phyloP scores from a whole-genome alignment of 2,888 invertebrate species.

The Zygogramma bicolorata region DNA sequence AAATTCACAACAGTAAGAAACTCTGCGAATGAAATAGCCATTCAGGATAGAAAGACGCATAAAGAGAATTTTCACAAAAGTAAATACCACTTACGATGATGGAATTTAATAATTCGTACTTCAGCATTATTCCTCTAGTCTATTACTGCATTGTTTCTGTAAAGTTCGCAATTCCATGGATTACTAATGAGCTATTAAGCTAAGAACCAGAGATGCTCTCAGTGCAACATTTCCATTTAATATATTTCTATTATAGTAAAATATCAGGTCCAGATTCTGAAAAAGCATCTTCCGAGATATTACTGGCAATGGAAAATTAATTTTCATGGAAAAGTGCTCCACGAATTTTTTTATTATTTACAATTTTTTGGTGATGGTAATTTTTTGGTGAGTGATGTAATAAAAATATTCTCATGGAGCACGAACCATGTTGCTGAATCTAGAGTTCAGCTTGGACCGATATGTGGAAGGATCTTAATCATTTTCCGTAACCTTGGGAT shows the following conservation, averaged over 20 bases:
- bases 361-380: no score
- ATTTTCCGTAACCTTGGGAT: no score
- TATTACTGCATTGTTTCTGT: background rate
- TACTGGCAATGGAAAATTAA: background rate
- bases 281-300: background rate
- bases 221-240: background rate
- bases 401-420: no score
- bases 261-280: background rate
- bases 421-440: no score
- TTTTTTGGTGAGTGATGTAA: no score
- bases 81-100: background rate
- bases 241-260: background rate
- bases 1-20: no score
- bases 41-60: background rate
- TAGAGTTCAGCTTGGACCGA: no score
- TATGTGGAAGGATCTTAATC: no score
- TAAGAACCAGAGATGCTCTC: constrained; percentile 3
- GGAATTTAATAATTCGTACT: constrained; percentile 4
- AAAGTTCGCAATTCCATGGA: background rate
- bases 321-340: background rate
- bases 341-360: no score
- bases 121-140: background rate
- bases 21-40: background rate
- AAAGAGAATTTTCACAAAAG: background rate
- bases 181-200: background rate